Conservation (phyloP, 2,888 invertebrate species). For the Pristionchus fissidentatus region DNA sequence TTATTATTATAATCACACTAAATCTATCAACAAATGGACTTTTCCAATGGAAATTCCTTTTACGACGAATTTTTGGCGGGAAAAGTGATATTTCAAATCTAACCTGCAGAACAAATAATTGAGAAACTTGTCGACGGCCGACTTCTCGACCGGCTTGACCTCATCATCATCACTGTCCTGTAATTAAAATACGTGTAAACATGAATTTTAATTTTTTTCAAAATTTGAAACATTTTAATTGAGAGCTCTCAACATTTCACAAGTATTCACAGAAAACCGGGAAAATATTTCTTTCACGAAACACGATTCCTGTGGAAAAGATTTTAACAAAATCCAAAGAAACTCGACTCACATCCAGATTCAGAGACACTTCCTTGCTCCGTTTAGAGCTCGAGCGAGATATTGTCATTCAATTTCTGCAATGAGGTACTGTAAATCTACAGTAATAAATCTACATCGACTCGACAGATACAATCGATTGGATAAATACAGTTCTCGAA, state of each 20-base stretch:
- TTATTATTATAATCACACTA: background rate
- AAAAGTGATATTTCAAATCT: background rate
- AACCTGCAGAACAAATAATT: slow-evolving; percentile 47
- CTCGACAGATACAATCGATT: background rate
- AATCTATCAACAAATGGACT: background rate
- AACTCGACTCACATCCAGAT: slow-evolving; percentile 6
- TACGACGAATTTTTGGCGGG: background rate
- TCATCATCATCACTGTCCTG: slow-evolving; percentile 47
- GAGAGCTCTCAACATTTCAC: too few species aligned
- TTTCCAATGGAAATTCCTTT: background rate
- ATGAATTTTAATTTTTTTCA: too few species aligned
- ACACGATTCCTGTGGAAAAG: too few species aligned
- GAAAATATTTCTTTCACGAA: too few species aligned
- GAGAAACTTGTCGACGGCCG: slow-evolving; percentile 43
- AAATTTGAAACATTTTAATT: too few species aligned
- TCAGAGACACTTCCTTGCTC: slow-evolving; percentile 30
- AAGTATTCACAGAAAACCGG: too few species aligned
- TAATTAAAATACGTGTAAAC: too few species aligned
- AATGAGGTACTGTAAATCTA: too few species aligned
- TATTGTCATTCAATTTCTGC: slow-evolving; percentile 36
- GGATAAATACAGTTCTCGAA: background rate
- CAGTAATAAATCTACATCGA: too few species aligned
- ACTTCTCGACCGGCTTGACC: slow-evolving; percentile 35
- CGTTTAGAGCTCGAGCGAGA: background rate
- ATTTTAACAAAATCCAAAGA: too few species aligned